Evolutionary conservation across 2,888 invertebrate species (phyloP).

Genomic region (Nycteola revayana): DNA sequence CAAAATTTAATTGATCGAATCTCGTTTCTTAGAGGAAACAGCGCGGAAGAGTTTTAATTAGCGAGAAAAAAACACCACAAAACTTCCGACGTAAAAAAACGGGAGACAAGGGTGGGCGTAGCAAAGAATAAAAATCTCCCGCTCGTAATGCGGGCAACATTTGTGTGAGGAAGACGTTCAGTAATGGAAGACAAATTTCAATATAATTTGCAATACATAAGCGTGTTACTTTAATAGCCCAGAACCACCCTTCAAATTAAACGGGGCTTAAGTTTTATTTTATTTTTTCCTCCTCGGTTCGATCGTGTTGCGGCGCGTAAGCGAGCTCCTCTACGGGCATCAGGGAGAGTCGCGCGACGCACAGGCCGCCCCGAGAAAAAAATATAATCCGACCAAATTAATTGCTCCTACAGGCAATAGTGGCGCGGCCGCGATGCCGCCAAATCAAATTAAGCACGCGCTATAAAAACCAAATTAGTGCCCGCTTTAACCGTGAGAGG

Average conservation of each 20-base stretch:
- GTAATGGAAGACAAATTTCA: constrained; percentile 83
- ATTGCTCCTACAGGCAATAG: constrained; percentile 80
- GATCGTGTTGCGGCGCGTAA: constrained; percentile 63
- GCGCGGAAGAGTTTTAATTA: constrained; percentile 82
- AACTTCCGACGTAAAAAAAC: constrained; percentile 77
- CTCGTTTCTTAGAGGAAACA: constrained; percentile 78
- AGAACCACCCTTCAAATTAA: constrained; percentile 83
- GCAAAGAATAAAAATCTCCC: constrained; percentile 77
- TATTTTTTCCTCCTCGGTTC: constrained; percentile 75
- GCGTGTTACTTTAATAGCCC: constrained; percentile 83
- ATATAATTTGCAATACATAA: constrained; percentile 84
- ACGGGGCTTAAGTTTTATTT: constrained; percentile 82
- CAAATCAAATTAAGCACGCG: constrained; percentile 82
- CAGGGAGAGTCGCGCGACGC: constrained; percentile 46
- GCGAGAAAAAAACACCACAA: constrained; percentile 78
- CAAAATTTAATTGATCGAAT: constrained; percentile 81
- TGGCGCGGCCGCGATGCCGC: constrained; percentile 78
- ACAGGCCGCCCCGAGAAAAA: constrained; percentile 63
- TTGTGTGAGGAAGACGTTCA: constrained; percentile 81
- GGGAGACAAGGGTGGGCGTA: constrained; percentile 79
- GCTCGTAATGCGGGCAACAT: constrained; percentile 81
- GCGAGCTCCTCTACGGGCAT: constrained; percentile 34
- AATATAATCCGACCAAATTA: constrained; percentile 82
- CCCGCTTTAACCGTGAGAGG: constrained; percentile 81
- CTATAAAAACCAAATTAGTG: constrained; percentile 84